Conservation (phyloP, 35 echinoderm and acorn worm genomes). For the Ophiothrix spiculata region DNA sequence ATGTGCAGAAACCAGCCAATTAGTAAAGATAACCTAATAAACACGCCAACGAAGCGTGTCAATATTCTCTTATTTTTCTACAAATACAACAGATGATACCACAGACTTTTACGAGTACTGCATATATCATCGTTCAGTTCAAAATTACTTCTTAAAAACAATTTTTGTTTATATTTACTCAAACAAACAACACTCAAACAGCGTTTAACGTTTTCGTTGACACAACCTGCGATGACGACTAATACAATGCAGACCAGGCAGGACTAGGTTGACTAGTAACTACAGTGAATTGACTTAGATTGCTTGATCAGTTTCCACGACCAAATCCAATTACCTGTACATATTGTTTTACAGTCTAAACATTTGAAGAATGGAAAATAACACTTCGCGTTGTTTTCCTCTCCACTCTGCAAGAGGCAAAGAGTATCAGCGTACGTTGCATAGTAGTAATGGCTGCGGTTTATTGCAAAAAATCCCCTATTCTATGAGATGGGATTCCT, state of each 20-base stretch:
- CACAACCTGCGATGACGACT: background rate
- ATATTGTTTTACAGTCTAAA: constrained; percentile 5
- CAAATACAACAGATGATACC: no score
- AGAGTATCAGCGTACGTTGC: no score
- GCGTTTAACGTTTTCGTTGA: background rate
- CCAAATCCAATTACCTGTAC: background rate
- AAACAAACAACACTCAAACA: background rate
- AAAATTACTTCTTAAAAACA: background rate
- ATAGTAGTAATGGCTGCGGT: no score
- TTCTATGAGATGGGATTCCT: no score
- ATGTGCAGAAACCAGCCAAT: no score
- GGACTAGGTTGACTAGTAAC: background rate
- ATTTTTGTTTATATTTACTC: background rate
- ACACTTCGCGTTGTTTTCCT: background rate
- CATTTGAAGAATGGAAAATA: background rate
- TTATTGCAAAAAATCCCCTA: no score
- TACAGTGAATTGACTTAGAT: background rate
- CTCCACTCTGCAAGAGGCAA: background rate
- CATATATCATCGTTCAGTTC: background rate
- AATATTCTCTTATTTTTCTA: no score
- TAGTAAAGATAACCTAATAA: no score
- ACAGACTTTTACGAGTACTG: background rate
- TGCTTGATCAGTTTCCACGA: background rate
- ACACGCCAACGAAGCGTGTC: no score
- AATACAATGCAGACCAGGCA: background rate